Evolutionary conservation across 2,888 invertebrate species (phyloP), one percentile per base, ranked within the genome.

Genomic region (Calameuta pallipes): DNA sequence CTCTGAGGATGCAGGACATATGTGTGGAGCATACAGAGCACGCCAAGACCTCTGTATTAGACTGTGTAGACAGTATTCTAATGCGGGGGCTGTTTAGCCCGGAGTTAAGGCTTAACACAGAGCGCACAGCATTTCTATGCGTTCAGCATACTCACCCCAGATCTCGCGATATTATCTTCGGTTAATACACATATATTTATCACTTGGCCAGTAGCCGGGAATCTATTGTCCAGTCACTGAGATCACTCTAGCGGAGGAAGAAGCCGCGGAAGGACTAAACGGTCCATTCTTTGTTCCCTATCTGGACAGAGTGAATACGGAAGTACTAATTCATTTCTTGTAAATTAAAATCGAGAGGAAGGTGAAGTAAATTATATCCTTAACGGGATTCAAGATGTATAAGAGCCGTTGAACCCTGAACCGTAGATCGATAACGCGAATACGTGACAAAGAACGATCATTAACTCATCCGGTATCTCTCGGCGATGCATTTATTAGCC

Each of bases 121-220:
- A 30, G 76, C 75, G 69, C 70, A 76, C 75, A 36, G 74, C 71
- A 73, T 70, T 75, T 77, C 77, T 71, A 75, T 75, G 77, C 81
- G 71, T 77, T 71, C 71, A 34, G 76, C 81, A 75, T 76, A 75
- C 78, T 76, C 80, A 78, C 71, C 36, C 75, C 77, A 31, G 77
- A 71, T 23, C 74, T 73, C 75, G 68, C 77, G 79, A 81, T 82
- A 82, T 77, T 82, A 81, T 81, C 83, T 82, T 77, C 76, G 79
- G 77, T 79, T 80, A 78, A 82, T 80, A 77, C 76, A 41, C 76
- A 77, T 74, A 80, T 79, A 83, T 82, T 83, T 82, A 82, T 82
- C 80, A 78, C 79, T 79, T 73, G 70, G 74, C 0, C 23, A 56
- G 23, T 34, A 9, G 31, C 33, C 71, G 71, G 2, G 71, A 71